These are phyloP conservation scores for Danio aesculapii DNA, from an alignment of 2,797 vertebrate species.

Conservation along the genomic window DNA sequence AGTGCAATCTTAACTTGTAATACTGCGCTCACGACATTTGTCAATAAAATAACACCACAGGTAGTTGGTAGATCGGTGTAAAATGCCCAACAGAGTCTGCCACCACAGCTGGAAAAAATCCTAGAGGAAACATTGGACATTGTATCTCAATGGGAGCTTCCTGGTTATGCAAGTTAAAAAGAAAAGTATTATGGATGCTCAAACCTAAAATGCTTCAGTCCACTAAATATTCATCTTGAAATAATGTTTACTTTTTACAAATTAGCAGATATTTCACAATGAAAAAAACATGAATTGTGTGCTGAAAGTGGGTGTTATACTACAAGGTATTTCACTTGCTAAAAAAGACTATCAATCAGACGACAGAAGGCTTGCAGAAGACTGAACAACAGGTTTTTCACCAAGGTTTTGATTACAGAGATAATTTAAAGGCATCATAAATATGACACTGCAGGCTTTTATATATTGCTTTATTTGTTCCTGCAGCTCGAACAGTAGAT, in stretches of 20 bases:
- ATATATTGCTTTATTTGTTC: neutral
- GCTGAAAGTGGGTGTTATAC: neutral
- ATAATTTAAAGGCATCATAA: neutral
- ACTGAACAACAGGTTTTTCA: neutral
- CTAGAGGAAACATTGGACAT: too few species aligned
- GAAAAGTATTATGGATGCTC: too few species aligned
- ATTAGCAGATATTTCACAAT: neutral
- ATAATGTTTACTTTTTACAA: neutral
- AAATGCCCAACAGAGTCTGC: too few species aligned
- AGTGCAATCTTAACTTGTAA: too few species aligned
- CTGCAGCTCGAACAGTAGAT: neutral
- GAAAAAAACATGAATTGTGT: neutral
- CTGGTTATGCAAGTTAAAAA: too few species aligned
- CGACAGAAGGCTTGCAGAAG: neutral
- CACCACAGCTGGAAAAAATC: too few species aligned
- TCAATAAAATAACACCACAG: too few species aligned
- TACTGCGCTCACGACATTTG: too few species aligned
- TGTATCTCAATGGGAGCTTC: too few species aligned
- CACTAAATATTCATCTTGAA: neutral
- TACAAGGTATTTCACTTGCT: neutral
- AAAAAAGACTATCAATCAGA: neutral
- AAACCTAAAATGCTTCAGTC: neutral
- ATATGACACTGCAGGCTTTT: neutral
- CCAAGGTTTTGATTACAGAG: neutral
- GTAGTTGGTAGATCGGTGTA: too few species aligned